phyloP scores from a whole-genome alignment of 1,140 invertebrate genomes.

The Holotrichia oblita region DNA sequence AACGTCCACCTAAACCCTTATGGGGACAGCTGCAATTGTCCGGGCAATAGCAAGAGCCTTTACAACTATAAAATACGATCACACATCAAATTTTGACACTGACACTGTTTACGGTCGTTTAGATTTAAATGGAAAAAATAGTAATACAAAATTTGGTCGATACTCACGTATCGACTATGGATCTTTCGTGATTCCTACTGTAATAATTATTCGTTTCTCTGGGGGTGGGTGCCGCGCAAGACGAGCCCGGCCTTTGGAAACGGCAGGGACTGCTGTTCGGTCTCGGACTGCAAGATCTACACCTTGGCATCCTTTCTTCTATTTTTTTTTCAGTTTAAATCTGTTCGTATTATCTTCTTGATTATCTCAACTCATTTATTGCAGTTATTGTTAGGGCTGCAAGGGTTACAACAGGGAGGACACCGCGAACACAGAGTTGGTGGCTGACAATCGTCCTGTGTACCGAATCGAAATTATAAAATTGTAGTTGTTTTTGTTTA shows the following conservation, averaged over 20 bases:
- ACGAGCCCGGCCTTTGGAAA: not conserved
- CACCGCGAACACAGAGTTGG: constrained; percentile 37
- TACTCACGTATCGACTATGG: constrained; percentile 41
- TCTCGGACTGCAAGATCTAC: constrained; percentile 37
- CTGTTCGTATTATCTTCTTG: constrained; percentile 39
- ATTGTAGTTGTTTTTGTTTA: too few relatives aligned
- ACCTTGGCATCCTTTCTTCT: constrained; percentile 30
- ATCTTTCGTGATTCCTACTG: constrained; percentile 50
- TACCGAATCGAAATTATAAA: too few relatives aligned
- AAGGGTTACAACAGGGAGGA: constrained; percentile 48
- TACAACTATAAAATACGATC: constrained; percentile 19
- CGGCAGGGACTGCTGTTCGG: constrained; percentile 25
- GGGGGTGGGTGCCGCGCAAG: constrained; percentile 48
- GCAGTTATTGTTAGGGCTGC: not conserved
- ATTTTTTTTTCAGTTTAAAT: not conserved
- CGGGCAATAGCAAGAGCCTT: constrained; percentile 43
- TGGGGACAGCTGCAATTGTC: constrained; percentile 45
- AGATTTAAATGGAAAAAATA: too few relatives aligned
- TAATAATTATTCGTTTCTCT: constrained; percentile 56
- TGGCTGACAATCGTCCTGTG: constrained; percentile 38
- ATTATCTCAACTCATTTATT: constrained; percentile 41
- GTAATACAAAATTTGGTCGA: too few relatives aligned
- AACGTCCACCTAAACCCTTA: constrained; percentile 40
- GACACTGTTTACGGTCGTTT: too few relatives aligned
- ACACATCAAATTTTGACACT: not conserved